These are phyloP conservation scores for Apodemus sylvaticus DNA, from an alignment of 2,113 vertebrate species.

Conservation along the genomic window DNA sequence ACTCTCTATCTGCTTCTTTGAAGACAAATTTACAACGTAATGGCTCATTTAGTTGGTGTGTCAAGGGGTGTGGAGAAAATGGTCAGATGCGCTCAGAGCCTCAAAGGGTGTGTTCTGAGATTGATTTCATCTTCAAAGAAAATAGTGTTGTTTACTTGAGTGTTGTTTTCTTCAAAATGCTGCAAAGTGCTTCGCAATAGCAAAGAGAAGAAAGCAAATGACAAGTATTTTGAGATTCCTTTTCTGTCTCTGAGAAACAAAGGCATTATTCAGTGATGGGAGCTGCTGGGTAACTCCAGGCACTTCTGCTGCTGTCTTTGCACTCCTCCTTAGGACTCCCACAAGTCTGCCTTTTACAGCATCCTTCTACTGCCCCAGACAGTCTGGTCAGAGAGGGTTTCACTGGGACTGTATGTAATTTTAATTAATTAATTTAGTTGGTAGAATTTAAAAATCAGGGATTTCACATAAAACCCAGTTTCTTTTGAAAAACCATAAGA, in stretches of 20 bases:
- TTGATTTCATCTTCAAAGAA: conserved; percentile 69
- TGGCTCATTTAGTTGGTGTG: neutral
- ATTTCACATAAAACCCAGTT: conserved; percentile 68
- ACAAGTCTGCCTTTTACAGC: neutral
- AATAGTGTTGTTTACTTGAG: conserved; percentile 62
- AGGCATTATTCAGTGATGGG: conserved; percentile 31
- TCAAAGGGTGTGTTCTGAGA: neutral
- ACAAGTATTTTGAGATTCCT: conserved; percentile 63
- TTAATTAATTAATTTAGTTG: conserved; percentile 39
- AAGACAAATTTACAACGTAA: neutral
- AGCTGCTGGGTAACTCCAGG: conserved; percentile 6
- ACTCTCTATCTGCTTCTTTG: neutral
- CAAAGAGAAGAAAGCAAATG: conserved; percentile 70
- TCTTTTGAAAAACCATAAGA: conserved; percentile 61
- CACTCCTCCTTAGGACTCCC: neutral
- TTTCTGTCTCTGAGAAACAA: conserved; percentile 68
- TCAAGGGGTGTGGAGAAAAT: neutral
- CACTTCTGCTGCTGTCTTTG: neutral
- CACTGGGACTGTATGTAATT: neutral
- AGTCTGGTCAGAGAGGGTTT: neutral
- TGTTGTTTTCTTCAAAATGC: conserved; percentile 64
- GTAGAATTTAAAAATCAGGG: conserved; percentile 71
- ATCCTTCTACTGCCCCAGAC: neutral
- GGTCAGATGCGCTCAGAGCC: neutral
- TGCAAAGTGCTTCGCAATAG: conserved; percentile 63